Base-by-base conservation (phyloP, 2,888 invertebrate genomes). In the Cosmia trapezina region DNA sequence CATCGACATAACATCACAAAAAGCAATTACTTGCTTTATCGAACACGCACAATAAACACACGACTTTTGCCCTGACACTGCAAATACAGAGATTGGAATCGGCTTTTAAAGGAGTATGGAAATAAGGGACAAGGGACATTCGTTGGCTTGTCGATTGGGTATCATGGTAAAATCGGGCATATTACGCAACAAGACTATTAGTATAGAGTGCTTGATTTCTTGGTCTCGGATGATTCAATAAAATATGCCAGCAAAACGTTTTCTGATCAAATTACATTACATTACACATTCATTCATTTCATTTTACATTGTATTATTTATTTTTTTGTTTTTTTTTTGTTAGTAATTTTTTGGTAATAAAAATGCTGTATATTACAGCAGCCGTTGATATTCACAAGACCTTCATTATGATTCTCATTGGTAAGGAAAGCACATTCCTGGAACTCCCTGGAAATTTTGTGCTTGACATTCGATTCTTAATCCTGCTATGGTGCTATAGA, bases 11-110 rank as follows among this genome's bases (percentile, higher is more conserved):
- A 79, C 80, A 83, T 70, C 79, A 73, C 83, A 68, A 64, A 80
- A 83, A 70, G 59, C 83, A 80, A 80, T 83, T 83, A 80, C 74
- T 62, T 78, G 57, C 2, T 54, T 57, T 70, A 66, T 66, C 67
- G 80, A 70, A 65, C 64, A 47, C 33, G 51, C 60, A 65, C 60
- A 72, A 68, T 78, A 78, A 71, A 73, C 66, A 83, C 22, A 11
- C 17, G 41, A 67, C 57, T 67, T 72, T 75, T 47, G 43, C 9
- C 56, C 66, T 73, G 60, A 69, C 69, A 22, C 66, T 33, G 61
- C 69, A 70, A 59, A 73, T 65, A 76, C 53, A 51, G 37, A 60
- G 22, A 66, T 22, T 53, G 69, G 43, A 53, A 59, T 62, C 53
- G 54, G 41, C 19, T 51, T 54, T 76, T 49, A 49, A 19, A 73